These are phyloP conservation scores for Dolomedes plantarius DNA, from an alignment of 2,888 invertebrate species.

Conservation along the genomic window DNA sequence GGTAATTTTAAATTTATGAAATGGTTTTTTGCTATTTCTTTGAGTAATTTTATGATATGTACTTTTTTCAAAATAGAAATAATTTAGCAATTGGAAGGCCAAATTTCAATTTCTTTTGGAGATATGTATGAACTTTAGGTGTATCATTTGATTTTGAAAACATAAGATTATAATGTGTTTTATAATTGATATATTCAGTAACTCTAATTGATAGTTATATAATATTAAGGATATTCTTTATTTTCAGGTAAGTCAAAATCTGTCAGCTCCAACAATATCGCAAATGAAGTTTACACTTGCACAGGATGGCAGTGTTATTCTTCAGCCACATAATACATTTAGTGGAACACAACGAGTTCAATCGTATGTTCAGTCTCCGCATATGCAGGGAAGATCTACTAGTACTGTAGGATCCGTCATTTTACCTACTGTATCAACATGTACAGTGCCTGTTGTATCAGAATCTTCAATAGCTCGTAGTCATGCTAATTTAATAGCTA, in stretches of 20 bases:
- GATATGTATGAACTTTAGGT: too few relatives aligned
- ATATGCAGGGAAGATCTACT: conserved; percentile 37
- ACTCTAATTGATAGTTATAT: too few relatives aligned
- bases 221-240: too few relatives aligned
- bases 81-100: too few relatives aligned
- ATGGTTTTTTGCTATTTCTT: too few relatives aligned
- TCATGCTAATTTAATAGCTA: conserved; percentile 73
- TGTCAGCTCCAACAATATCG: conserved; percentile 37
- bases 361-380: conserved; percentile 34
- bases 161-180: too few relatives aligned
- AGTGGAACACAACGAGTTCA: conserved; percentile 33
- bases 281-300: conserved; percentile 74
- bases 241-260: conserved; percentile 47
- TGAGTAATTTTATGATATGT: too few relatives aligned
- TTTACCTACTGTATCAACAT: conserved; percentile 44
- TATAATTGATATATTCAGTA: too few relatives aligned
- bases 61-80: too few relatives aligned
- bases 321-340: conserved; percentile 69
- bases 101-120: too few relatives aligned
- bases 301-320: conserved; percentile 74
- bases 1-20: too few relatives aligned
- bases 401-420: conserved; percentile 38
- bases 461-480: conserved; percentile 40
- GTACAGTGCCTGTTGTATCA: conserved; percentile 30
- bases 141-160: too few relatives aligned